These are phyloP conservation scores for Augiades crinisus DNA, from an alignment of 2,888 invertebrate species.

Conservation along the genomic window DNA sequence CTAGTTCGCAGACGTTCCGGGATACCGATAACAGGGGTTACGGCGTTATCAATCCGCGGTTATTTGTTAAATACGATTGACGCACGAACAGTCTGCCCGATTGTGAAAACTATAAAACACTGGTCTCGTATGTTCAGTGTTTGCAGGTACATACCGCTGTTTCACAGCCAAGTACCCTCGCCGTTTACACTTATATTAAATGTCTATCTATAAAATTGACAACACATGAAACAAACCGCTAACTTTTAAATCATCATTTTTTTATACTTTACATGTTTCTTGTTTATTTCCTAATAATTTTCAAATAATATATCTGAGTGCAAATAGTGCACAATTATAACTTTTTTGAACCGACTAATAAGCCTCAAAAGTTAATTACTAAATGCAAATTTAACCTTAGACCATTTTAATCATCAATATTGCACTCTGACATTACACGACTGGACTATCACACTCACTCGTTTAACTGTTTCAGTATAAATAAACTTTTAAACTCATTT, in stretches of 20 bases:
- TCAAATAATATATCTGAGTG: too few relatives aligned
- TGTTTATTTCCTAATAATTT: too few relatives aligned
- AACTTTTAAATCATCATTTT: too few relatives aligned
- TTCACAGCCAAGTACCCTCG: conserved; percentile 14
- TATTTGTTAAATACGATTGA: conserved; percentile 76
- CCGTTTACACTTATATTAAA: neutral
- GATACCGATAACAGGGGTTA: conserved; percentile 76
- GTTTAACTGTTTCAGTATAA: neutral
- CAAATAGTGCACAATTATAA: too few relatives aligned
- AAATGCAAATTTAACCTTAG: too few relatives aligned
- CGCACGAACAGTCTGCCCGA: conserved; percentile 70
- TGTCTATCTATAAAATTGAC: neutral
- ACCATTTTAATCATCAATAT: too few relatives aligned
- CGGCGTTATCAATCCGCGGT: conserved; percentile 60
- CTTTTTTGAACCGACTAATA: too few relatives aligned
- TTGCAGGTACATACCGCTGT: neutral
- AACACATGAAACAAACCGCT: neutral
- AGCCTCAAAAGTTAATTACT: too few relatives aligned
- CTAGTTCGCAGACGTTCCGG: conserved; percentile 76
- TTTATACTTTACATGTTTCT: too few relatives aligned
- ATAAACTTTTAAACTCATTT: neutral
- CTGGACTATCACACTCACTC: conserved; percentile 1
- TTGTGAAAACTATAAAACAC: conserved; percentile 36
- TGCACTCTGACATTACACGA: neutral
- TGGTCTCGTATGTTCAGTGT: too few relatives aligned